Base-by-base conservation (phyloP, 2,888 invertebrate genomes). In the Amblyteles armatorius region DNA sequence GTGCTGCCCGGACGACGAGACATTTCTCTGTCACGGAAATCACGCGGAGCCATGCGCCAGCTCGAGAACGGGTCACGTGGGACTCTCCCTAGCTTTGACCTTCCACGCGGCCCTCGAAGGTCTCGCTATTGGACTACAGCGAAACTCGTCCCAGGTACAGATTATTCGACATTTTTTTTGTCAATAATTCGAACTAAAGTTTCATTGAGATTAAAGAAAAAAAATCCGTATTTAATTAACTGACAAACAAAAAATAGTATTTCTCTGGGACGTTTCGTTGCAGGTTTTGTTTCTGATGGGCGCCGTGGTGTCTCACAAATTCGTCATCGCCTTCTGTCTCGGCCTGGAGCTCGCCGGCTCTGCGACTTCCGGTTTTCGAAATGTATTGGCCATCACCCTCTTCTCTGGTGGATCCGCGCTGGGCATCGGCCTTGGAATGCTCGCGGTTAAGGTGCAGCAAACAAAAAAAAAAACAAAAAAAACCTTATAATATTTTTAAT, bases 61-160 rank as follows among this genome's bases (percentile, higher is more conserved):
- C 87, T 95, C 95, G 60, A 95, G 96, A 48, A 96, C 96, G 0
- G 96, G 96, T 0, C 95, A 95, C 9, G 91, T 96, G 13, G 97
- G 97, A 0, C 93, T 97, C 71, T 94, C 97, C 26, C 94, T 96
- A 40, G 98, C 98, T 0, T 93, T 98, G 74, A 96, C 97, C 0
- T 95, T 97, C 84, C 98, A 98, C 90, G 96, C 97, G 22, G 93
- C 97, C 16, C 94, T 98, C 86, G 98, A 98, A 92, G 98, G 98
- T 1, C 92, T 98, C 74, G 97, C 97, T 0, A 97, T 98, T 89
- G 98, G 98, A 0, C 94, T 98, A 52, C 97, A 97, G 92, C 95
- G 95, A 79, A 94, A 95, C 16, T 91, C 96, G 16, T 93, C 95
- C 2, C 95, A 96, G 94, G 97, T 97, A 92, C 86, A 50, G 40